Evolutionary conservation across 2,888 invertebrate genomes (phyloP).

Genomic region (Tryphoninae sp.): DNA sequence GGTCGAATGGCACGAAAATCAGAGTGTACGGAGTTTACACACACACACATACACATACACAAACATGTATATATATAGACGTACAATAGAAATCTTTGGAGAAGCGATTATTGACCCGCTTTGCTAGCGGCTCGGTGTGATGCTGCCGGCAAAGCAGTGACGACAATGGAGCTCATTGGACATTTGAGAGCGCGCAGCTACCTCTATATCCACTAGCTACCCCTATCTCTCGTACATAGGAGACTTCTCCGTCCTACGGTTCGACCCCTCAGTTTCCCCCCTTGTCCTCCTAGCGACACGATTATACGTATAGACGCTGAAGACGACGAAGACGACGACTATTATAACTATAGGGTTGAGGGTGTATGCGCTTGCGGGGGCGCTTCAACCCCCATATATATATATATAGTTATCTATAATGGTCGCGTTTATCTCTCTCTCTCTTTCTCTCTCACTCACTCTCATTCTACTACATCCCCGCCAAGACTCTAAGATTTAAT

Average conservation of each 20-base stretch:
- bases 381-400: conserved; percentile 37
- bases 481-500: conserved; percentile 71
- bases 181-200: conserved; percentile 57
- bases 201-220: conserved; percentile 38
- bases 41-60: not conserved
- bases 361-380: conserved; percentile 48
- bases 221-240: conserved; percentile 45
- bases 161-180: conserved; percentile 65
- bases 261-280: not conserved
- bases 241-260: not conserved
- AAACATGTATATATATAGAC: not conserved
- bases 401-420: conserved; percentile 11
- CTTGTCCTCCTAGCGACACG: conserved; percentile 22
- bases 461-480: conserved; percentile 44
- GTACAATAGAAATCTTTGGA: conserved; percentile 69
- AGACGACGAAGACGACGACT: conserved; percentile 46
- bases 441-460: conserved; percentile 20
- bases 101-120: conserved; percentile 72
- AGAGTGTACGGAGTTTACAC: conserved; percentile 8
- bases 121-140: conserved; percentile 49
- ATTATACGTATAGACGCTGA: conserved; percentile 46
- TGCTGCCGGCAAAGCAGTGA: conserved; percentile 52
- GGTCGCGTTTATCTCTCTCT: conserved; percentile 36
- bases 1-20: conserved; percentile 9
- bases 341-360: conserved; percentile 56